Evolutionary conservation across 2,113 vertebrate species (phyloP), one percentile per base, ranked within the genome.

Genomic region (Hippocampus zosterae): DNA sequence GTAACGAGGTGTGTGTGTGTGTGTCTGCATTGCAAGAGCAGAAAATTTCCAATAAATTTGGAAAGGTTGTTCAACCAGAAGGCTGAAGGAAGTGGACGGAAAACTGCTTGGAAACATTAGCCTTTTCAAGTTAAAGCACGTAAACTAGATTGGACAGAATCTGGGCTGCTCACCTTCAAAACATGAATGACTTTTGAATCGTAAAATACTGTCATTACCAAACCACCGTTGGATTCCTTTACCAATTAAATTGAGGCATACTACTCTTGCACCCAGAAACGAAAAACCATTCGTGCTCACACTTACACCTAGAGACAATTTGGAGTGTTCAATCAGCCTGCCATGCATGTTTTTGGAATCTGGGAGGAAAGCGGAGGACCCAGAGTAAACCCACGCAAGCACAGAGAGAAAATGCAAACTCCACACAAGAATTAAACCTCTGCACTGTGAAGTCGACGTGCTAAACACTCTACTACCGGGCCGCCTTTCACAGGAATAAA

Each of bases 1-100:
- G 65, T 60, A 65, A 71, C 37, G n/a, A 40, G 33, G 66, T 37
- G 52, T 52, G 70, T 33, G 29, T 33, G 33, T 37, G 33, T 37
- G 33, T 37, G 66, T 21, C 52, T 70, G 69, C 41, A 71, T 59
- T 37, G 29, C 15, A 63, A 11, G 42, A 62, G 60, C 15, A 40
- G 15, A 37, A 3, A 8, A 25, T 33, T n/a, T n/a, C 3, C 41
- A 61, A 62, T 40, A 18, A 0, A 46, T 46, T 64, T 65, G 40
- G 40, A n/a, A 12, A 21, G 40, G 5, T 10, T 40, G 61, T 62
- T 40, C n/a, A 4, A 63, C 42, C 37, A 27, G 8, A 63, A 7
- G 27, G 15, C 25, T 18, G 6, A 59, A 23, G 40, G 15, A 8
- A 16, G 23, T 25, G 23, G 11, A 65, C 23, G 27, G 21, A 25